These are phyloP conservation scores for Megastigmus dorsalis DNA, from an alignment of 2,888 invertebrate genomes.

Conservation along the genomic window DNA sequence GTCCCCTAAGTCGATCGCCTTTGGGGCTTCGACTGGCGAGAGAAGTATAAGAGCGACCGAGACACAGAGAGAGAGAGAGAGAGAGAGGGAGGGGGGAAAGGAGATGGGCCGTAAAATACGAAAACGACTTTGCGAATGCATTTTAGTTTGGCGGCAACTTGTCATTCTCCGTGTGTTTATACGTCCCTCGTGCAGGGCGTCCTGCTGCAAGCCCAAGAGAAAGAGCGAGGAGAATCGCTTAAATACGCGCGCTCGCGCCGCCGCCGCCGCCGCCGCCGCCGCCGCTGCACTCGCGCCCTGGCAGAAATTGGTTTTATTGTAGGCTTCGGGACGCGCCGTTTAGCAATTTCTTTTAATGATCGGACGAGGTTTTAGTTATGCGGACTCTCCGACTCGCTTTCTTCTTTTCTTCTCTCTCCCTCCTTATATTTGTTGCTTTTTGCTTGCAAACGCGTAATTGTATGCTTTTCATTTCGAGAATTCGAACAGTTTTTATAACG, in stretches of 20 bases:
- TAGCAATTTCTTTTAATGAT: conserved; percentile 5
- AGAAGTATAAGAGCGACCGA: neutral
- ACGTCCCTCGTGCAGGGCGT: neutral
- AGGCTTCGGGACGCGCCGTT: neutral
- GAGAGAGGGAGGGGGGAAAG: neutral
- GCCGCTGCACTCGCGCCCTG: too few relatives aligned
- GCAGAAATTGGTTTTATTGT: conserved; percentile 40
- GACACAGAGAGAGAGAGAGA: neutral
- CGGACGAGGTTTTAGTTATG: neutral
- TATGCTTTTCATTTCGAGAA: too few relatives aligned
- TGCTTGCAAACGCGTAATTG: too few relatives aligned
- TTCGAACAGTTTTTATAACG: too few relatives aligned
- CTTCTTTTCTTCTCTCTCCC: neutral
- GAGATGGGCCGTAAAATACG: conserved; percentile 39
- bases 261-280: too few relatives aligned
- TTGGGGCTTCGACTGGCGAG: neutral
- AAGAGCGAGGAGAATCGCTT: conserved; percentile 33
- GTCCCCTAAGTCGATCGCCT: conserved; percentile 30
- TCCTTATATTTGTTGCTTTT: too few relatives aligned
- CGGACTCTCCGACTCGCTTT: neutral
- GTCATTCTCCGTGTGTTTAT: conserved; percentile 43
- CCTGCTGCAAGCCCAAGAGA: too few relatives aligned
- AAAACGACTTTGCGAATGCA: conserved; percentile 50
- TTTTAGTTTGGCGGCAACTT: conserved; percentile 38
- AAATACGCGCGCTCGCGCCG: conserved; percentile 20